Conservation (phyloP, 2,888 invertebrate genomes). For the Phyllotreta cruciferae region DNA sequence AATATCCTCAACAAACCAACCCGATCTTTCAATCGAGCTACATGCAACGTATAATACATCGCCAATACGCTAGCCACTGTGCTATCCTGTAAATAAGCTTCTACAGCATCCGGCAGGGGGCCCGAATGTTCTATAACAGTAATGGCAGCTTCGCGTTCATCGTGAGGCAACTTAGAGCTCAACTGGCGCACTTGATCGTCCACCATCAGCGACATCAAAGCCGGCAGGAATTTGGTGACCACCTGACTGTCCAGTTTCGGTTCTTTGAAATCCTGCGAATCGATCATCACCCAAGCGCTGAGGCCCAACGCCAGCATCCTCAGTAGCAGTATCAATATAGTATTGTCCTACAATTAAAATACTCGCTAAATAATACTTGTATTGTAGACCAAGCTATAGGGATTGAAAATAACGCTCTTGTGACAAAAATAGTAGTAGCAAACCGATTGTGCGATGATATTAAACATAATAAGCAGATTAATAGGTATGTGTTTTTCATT, state of each 20-base stretch:
- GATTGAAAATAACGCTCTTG: too few relatives aligned
- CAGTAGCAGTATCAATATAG: constrained; percentile 84
- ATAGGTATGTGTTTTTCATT: too few relatives aligned
- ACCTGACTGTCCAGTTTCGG: constrained; percentile 93
- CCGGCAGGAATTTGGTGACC: constrained; percentile 93
- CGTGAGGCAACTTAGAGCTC: constrained; percentile 86
- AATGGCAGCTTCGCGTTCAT: constrained; percentile 91
- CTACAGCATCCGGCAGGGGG: constrained; percentile 91
- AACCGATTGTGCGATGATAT: too few relatives aligned
- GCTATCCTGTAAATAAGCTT: constrained; percentile 88
- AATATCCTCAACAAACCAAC: constrained; percentile 84
- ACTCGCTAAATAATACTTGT: background rate
- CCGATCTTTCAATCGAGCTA: constrained; percentile 81
- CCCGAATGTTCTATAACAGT: constrained; percentile 94
- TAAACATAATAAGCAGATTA: too few relatives aligned
- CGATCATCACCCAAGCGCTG: constrained; percentile 97
- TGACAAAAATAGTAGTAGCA: too few relatives aligned
- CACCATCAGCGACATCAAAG: constrained; percentile 92
- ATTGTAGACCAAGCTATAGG: too few relatives aligned
- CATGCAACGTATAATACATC: constrained; percentile 93
- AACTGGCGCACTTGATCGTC: constrained; percentile 85
- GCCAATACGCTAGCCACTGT: constrained; percentile 91
- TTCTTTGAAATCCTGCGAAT: constrained; percentile 93
- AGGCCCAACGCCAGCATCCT: constrained; percentile 92
- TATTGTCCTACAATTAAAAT: constrained; percentile 73